Evolutionary conservation across 92 coral and sea anemone species (phyloP).

Genomic region (Chrysogorgia sp.): DNA sequence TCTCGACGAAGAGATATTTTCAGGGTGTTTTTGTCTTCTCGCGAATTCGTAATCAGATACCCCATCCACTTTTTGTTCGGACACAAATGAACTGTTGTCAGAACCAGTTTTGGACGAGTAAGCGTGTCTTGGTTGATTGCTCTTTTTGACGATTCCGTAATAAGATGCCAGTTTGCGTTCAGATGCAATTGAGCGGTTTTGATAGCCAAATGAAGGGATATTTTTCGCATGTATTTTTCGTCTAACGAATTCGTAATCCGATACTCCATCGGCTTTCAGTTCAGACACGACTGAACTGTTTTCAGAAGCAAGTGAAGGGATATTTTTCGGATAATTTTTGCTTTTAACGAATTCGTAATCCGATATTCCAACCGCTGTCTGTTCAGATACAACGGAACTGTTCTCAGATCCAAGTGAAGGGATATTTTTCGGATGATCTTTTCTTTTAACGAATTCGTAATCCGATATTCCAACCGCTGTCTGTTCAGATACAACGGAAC

Average conservation of each 20-base stretch:
- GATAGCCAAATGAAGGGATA: background rate
- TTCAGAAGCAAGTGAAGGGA: background rate
- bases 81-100: no score
- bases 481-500: background rate
- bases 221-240: background rate
- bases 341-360: background rate
- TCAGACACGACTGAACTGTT: background rate
- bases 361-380: background rate
- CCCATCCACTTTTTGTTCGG: slow-evolving; percentile 3
- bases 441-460: background rate
- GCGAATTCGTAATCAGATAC: slow-evolving; percentile 20
- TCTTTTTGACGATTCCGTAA: no score
- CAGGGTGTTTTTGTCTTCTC: no score
- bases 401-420: background rate
- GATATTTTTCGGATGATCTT: background rate
- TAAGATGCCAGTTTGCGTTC: background rate
- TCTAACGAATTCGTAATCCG: slow-evolving; percentile 19
- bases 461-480: background rate
- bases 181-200: background rate
- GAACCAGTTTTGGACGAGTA: no score
- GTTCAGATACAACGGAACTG: background rate
- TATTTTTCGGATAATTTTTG: background rate
- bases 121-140: no score
- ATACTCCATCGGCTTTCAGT: slow-evolving; percentile 1
- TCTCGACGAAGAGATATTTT: no score